Evolutionary conservation across 2,113 vertebrate genomes (phyloP), one percentile per base, ranked within the genome.

Genomic region (Forbesichthys agassizii): DNA sequence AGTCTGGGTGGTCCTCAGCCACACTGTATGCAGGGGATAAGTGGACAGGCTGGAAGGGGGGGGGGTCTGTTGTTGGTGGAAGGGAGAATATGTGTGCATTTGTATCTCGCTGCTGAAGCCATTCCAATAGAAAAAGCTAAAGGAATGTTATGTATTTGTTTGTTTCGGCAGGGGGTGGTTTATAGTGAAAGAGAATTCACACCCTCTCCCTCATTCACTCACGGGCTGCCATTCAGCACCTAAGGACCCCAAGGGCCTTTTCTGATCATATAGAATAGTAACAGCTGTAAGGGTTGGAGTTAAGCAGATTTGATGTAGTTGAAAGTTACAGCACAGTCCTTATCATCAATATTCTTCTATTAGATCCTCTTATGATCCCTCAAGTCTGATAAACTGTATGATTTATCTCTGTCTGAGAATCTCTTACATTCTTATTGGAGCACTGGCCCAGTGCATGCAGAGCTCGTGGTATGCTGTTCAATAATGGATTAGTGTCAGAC

Each of bases 1-100:
- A 71, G 83, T 85, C 81, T 56, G 79, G 85, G 87, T 86, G 84
- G 87, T 82, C 87, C 68, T 42, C 36, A 79, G 79, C 73, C 69
- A 68, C 63, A 48, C 69, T 73, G 82, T 56, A 80, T 75, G 33
- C 71, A 61, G 71, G 66, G 78, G 72, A 78, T 83, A 80, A 86
- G 68, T 47, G 62, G 52, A 64, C 78, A 71, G 63, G 61, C 77
- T 84, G 80, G 74, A 5, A 42, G 74, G 72, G 81, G 73, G 7
- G 51, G 72, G 73, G 63, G 80, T 73, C 71, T 61, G 77, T 27
- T 27, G 27, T 27, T 27, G 27, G 27, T 66, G 74, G 78, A 63
- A 69, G 67, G n/a, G 58, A n/a, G 14, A 16, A 33, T 20, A 20
- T 58, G 27, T 27, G 11, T 58, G 56, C 12, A n/a, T 64, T 12